A percentile compares a stretch with the other conserved stretches of the same genome.
Evolutionary conservation across 2,888 invertebrate genomes (phyloP).

Genomic region (Cactoblastis cactorum): DNA sequence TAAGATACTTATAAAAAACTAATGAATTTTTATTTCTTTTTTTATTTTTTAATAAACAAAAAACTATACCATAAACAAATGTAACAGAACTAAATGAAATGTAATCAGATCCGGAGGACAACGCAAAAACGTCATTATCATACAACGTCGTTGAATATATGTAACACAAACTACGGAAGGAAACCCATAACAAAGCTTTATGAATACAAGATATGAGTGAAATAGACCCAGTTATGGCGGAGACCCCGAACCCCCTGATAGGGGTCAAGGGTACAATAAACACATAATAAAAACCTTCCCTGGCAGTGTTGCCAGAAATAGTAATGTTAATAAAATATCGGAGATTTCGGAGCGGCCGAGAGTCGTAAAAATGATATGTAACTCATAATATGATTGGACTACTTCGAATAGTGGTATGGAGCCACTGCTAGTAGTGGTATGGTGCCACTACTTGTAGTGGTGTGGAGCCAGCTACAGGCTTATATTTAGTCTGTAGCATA

Average conservation of each 20-base stretch:
- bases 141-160: constrained; percentile 4
- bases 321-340: constrained; percentile 7
- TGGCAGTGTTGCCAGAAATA: constrained; percentile 7
- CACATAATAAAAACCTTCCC: constrained; percentile 19
- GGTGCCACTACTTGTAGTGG: no score
- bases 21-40: no score
- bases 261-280: constrained; percentile 20
- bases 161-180: not conserved
- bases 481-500: no score
- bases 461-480: no score
- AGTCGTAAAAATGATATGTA: not conserved
- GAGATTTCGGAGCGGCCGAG: not conserved
- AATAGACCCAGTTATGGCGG: constrained; percentile 5
- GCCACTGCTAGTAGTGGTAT: no score
- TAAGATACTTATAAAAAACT: no score
- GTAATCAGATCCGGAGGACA: not conserved
- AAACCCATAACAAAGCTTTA: constrained; percentile 8
- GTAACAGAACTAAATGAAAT: not conserved
- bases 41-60: not conserved
- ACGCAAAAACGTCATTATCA: constrained; percentile 6
- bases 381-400: not conserved
- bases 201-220: constrained; percentile 12
- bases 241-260: constrained; percentile 8
- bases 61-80: not conserved
- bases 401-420: no score